Evolutionary conservation across 2,888 invertebrate species (phyloP), one percentile per base, ranked within the genome.

Genomic region (Dicranocentrus wangi): DNA sequence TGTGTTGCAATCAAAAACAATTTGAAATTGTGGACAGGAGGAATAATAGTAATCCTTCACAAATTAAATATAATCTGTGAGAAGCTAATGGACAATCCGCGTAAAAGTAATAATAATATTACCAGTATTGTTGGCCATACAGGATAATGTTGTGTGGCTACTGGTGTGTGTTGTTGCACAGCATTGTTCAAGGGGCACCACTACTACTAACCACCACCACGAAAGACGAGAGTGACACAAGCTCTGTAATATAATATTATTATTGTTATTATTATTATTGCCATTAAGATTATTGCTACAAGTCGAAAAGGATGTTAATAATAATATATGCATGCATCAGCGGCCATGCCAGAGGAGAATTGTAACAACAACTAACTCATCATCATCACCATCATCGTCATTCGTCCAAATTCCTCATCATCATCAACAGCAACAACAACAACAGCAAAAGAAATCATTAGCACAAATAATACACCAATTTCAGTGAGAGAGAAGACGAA

Each of bases 281-380:
- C 70, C 70, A 70, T 70, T 70, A 70, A 58, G 58, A 70, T 58
- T 70, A 70, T 70, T 70, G 39, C 70, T 70, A 70, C 70, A 55
- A 70, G 70, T 25, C 70, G 13, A 70, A 39, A 70, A 70, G 43
- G 70, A 55, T 70, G 58, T 55, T 70, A 70, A 70, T 70, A 39
- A 58, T 70, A 70, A 70, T 70, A 58, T 70, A 70, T 70, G 70
- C 70, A 70, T 55, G 58, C 70, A 70, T 70, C 58, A 70, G 70
- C 70, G 55, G 70, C 58, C 55, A 55, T 55, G 70, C 58, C 70
- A 55, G 42, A 55, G 51, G 51, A 68, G 55, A 70, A 39, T 39
- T 55, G 39, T 58, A 25, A 58, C 55, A 70, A 58, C 58, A 70
- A 58, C 70, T 47, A 51, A 70, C 65, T 65, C 65, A 43, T 65